Evolutionary conservation across 2,888 invertebrate genomes (phyloP).

Genomic region (Hydroisotoma schaefferi): DNA sequence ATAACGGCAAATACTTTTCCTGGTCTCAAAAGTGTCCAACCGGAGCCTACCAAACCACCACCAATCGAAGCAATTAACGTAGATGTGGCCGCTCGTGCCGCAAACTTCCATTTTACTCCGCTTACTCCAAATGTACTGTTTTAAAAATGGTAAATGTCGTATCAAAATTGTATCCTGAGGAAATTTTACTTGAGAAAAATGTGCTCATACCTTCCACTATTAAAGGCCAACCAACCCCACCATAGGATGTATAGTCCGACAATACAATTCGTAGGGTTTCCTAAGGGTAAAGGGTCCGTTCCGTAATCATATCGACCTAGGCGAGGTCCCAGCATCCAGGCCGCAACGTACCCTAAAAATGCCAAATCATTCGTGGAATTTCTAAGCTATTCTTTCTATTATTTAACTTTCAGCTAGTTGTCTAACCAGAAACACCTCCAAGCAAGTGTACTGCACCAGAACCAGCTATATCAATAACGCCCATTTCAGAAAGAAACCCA

Average conservation of each 20-base stretch:
- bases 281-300: constrained; percentile 49
- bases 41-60: constrained; percentile 52
- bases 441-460: constrained; percentile 53
- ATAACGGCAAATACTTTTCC: constrained; percentile 50
- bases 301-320: constrained; percentile 51
- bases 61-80: constrained; percentile 53
- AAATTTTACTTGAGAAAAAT: neutral
- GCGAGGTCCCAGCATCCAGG: constrained; percentile 49
- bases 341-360: constrained; percentile 38
- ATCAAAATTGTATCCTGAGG: neutral
- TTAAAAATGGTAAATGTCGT: neutral
- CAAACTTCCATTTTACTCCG: constrained; percentile 55
- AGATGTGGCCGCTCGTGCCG: constrained; percentile 51
- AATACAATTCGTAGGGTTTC: constrained; percentile 52
- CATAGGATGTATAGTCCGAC: constrained; percentile 54
- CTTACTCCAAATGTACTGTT: constrained; percentile 55
- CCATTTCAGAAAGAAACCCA: constrained; percentile 52
- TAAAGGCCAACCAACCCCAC: constrained; percentile 56
- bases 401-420: constrained; percentile 3
- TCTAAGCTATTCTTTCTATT: neutral
- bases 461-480: constrained; percentile 55
- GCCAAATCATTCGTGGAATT: constrained; percentile 14
- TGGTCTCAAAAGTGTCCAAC: constrained; percentile 48
- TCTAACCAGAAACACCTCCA: constrained; percentile 52
- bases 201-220: constrained; percentile 47